Evolutionary conservation across 2,113 vertebrate genomes (phyloP), one percentile per base, ranked within the genome.

Genomic region (Mobula birostris): DNA sequence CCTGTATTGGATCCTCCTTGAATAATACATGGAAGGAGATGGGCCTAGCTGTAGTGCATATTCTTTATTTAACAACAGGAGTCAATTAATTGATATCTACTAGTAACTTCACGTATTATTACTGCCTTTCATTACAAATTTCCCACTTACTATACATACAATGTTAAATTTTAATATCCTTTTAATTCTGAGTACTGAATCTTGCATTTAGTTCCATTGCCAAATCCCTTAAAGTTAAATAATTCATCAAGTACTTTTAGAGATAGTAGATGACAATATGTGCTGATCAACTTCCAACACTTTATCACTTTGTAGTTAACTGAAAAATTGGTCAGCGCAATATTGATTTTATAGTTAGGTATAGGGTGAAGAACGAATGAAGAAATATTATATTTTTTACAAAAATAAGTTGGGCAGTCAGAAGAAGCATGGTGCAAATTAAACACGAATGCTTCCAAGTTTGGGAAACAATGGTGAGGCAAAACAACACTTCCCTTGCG

Each of bases 71-170:
- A 63, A 66, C 27, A 90, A 0, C 82, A 29, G 29, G 63, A n/a
- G 61, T 90, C 61, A 88, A 32, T 88, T 63, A 88, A 88, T 66
- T 61, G 66, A 90, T 32, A 90, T 32, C n/a, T 88, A 1, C 85
- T 66, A 61, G 61, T 90, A 17, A 32, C 15, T n/a, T 32, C 61
- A 68, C 3, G 27, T 87, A 90, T n/a, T 14, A 88, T 88, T 66
- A 29, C 29, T 7, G 61, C 8, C 61, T 32, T 19, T 66, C 61
- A 90, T 6, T 66, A 32, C 12, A 66, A 32, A 66, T 12, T 88
- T 88, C n/a, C 14, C n/a, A 32, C 32, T n/a, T 5, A 1, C 1
- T 90, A 61, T 32, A 8, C 61, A 66, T 7, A 0, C 7, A 70
- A 70, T 11, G 68, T 17, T 70, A 2, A 12, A 70, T 70, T 48